phyloP scores from a whole-genome alignment of 1,140 invertebrate genomes.

The Magallana gigas region DNA sequence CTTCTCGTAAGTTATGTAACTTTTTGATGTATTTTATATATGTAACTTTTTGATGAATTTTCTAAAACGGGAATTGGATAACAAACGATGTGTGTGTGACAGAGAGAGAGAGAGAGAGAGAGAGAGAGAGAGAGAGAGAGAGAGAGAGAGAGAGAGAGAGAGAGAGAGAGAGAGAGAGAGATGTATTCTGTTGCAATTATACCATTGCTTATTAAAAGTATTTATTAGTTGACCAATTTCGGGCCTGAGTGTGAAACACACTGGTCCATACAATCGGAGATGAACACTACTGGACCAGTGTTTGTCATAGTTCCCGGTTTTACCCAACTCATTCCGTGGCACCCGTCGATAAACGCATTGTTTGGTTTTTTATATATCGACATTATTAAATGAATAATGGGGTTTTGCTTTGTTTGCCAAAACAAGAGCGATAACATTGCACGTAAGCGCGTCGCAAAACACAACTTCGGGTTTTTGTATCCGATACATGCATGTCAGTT shows the following conservation, averaged over 20 bases:
- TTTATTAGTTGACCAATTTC: neutral
- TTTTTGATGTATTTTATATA: too few relatives aligned
- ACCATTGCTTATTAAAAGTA: neutral
- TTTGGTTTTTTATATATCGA: neutral
- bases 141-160: neutral
- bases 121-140: too few relatives aligned
- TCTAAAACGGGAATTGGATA: too few relatives aligned
- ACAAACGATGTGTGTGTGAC: too few relatives aligned
- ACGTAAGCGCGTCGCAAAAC: neutral
- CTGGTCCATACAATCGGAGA: neutral
- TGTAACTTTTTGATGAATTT: too few relatives aligned
- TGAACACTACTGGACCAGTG: neutral
- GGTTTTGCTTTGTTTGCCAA: slow-evolving; percentile 21
- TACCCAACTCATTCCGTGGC: neutral
- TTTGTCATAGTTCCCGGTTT: slow-evolving; percentile 6
- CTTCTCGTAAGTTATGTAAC: too few relatives aligned
- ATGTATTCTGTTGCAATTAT: neutral
- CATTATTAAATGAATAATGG: slow-evolving; percentile 29
- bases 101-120: too few relatives aligned
- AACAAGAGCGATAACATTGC: neutral
- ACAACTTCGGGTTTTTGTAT: too few relatives aligned
- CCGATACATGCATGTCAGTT: too few relatives aligned
- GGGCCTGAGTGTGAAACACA: neutral
- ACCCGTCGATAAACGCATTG: neutral
- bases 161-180: neutral